Evolutionary conservation across 2,888 invertebrate genomes (phyloP), one percentile per base, ranked within the genome.

Genomic region (Drosophila borborema): DNA sequence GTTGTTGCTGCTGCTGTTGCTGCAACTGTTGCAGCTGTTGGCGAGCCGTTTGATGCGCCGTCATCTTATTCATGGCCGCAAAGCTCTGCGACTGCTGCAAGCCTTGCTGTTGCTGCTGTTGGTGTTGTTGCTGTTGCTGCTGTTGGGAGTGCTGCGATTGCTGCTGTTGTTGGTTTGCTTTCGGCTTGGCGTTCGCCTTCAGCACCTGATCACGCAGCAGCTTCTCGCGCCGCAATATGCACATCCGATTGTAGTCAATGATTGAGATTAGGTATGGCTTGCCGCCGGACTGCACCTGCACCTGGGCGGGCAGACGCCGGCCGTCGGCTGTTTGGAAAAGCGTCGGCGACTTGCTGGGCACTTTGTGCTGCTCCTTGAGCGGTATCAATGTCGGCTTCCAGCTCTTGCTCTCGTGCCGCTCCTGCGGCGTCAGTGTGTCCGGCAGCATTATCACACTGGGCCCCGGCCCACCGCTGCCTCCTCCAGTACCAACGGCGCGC

Each of bases 231-330:
- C 96, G 94, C 91, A 96, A 94, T 64, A 96, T 94, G 91, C 96
- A 96, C 96, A 96, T 96, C 77, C 96, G 96, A 92, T 96, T 96
- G 92, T 96, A 96, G 88, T 97, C 97, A 58, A 96, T 95, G 41
- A 97, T 94, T 4, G 96, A 96, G 82, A 97, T 95, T 91, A 96
- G 96, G 92, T 96, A 96, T 0, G 96, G 95, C 87, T 96, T 96
- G n/a, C 96, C 96, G 1, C 96, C 95, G 0, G 96, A 96, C 90
- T 96, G 95, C 1, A 96, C 96, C 86, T 96, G 96, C n/a, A 96
- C 95, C 28, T 96, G 93, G 65, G 95, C 95, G 5, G 95, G 95
- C 76, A 95, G 92, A 48, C 94, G 94, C 58, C 94, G 94, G 0
- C 94, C 95, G 88, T 95, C 95, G 2, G 94, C 95, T 0, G 94